A percentile compares a stretch with the other conserved stretches of the same genome.
Conservation (phyloP, 2,797 vertebrate genomes). For the Darevskia mixta region DNA sequence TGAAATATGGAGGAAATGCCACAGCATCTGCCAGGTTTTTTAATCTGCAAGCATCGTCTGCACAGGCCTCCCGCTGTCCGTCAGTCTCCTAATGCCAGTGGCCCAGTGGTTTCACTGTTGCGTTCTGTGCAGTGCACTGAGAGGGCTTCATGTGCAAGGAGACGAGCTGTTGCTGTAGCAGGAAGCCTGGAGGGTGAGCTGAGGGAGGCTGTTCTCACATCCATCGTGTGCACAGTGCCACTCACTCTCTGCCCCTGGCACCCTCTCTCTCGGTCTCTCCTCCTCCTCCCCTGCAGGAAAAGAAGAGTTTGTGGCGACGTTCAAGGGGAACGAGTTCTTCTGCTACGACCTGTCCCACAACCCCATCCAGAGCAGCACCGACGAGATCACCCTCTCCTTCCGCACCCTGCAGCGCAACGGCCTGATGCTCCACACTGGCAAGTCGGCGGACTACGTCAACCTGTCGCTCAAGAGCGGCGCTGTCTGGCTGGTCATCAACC, state of each 20-base stretch:
- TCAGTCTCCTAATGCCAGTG: too few species aligned
- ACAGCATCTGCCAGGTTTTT: too few species aligned
- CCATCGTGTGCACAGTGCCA: neutral
- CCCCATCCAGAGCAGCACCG: conserved; percentile 96
- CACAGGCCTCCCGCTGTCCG: too few species aligned
- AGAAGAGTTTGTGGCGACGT: conserved; percentile 93
- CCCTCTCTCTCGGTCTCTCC: neutral
- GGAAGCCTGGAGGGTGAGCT: too few species aligned
- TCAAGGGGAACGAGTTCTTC: conserved; percentile 96
- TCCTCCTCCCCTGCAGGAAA: conserved; percentile 79
- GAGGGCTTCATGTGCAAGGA: too few species aligned
- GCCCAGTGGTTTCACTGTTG: too few species aligned
- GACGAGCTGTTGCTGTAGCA: too few species aligned
- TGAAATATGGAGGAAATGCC: too few species aligned
- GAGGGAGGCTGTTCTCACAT: too few species aligned
- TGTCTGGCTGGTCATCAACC: conserved; percentile 96
- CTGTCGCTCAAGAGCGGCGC: conserved; percentile 93
- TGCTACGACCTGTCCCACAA: conserved; percentile 96
- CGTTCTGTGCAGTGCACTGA: too few species aligned
- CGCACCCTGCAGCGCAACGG: conserved; percentile 93
- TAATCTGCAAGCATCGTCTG: neutral
- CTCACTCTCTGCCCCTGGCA: neutral
- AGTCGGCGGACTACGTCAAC: conserved; percentile 94
- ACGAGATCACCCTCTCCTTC: conserved; percentile 96
- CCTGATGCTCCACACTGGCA: conserved; percentile 94